Base-by-base conservation (phyloP, 35 echinoderm and acorn worm genomes). In the Amphiura filiformis region DNA sequence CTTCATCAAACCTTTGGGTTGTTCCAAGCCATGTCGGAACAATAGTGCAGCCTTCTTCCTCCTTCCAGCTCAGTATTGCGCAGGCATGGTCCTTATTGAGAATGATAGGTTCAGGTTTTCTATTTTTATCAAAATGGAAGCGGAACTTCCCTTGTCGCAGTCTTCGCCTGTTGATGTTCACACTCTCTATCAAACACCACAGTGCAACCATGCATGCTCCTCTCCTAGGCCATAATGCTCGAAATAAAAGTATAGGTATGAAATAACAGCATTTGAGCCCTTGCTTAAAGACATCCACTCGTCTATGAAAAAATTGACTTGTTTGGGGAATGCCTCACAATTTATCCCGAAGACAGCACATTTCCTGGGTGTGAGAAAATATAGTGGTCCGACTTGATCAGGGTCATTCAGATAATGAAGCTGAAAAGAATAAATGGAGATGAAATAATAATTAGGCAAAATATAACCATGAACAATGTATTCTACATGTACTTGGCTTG, bases 251-350 rank as follows among this genome's bases (percentile, higher is more conserved):
- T 93, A 39, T 22, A 93, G 35, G 36, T 36, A 78, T 35, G 31
- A 47, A 23, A 92, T 77, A 4, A 92, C 90, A 31, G 39, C 32
- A 56, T 83, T 88, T 26, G 20, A 23, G 26, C 86, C 91, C 47
- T 93, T 93, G 0, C 23, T 32, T 31, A 31, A 49, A 3, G 13
- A 12, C 80, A 89, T 84, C 0, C 39, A 22, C 35, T 93, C 86
- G 39, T 93, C 91, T 7, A 88, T 84, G 34, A 93, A 80, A 34
- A 56, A 93, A 36, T 83, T 84, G 20, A 93, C 86, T 36, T 93
- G 91, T 35, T 76, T 15, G 9, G 78, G 77, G 22, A 81, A 14
- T 1, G 37, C 87, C 57, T 94, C 92, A 35, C 87, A 78, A 39
- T 23, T 20, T 0, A 94, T 52, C 1, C 92, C 92, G 76, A 94